Conservation (phyloP, 2,888 invertebrate species). For the Reticulitermes lucifugus region DNA sequence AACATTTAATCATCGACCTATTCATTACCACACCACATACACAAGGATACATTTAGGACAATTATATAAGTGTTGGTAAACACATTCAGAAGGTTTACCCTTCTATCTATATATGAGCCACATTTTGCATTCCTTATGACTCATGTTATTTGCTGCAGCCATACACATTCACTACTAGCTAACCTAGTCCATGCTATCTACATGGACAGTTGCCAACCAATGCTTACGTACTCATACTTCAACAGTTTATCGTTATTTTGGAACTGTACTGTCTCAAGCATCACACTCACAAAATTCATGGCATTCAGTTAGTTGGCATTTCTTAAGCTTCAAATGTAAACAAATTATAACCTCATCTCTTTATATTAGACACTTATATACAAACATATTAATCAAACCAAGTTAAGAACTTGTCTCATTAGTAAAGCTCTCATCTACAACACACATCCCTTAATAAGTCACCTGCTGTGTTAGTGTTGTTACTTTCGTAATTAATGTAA, state of each 20-base stretch:
- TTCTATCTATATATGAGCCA: no score
- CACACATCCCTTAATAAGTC: not conserved
- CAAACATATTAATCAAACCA: not conserved
- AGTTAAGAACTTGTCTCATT: not conserved
- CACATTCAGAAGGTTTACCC: no score
- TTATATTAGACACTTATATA: not conserved
- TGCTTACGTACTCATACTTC: not conserved
- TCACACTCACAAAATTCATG: not conserved
- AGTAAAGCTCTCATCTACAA: not conserved
- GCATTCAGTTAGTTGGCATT: not conserved
- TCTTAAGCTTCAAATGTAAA: not conserved
- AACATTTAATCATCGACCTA: no score
- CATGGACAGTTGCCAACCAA: not conserved
- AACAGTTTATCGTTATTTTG: not conserved
- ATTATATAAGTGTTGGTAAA: no score
- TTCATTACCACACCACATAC: no score
- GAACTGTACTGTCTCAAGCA: not conserved
- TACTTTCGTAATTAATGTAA: not conserved
- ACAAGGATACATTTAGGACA: no score
- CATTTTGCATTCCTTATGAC: not conserved
- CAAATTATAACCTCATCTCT: not conserved
- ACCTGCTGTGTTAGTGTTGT: constrained; percentile 21
- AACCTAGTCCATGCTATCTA: not conserved
- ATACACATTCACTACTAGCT: not conserved
- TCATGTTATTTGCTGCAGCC: not conserved